Evolutionary conservation across 2,888 invertebrate genomes (phyloP), one percentile per base, ranked within the genome.

Genomic region (Nephrotoma guestfalica): DNA sequence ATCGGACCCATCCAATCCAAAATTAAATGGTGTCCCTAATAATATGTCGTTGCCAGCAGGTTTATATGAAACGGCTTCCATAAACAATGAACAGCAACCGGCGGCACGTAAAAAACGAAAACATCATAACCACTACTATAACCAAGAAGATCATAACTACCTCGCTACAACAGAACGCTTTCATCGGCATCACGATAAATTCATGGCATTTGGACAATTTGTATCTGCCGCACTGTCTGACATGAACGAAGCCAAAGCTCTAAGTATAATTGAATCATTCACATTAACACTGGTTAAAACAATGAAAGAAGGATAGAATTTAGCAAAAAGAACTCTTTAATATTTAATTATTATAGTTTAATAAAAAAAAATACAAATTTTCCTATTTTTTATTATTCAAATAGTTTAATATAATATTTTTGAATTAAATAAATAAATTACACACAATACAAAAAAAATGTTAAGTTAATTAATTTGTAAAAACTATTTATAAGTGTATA

Each of bases 181-280:
- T 84, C 84, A 84, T 84, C 84, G 84, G n/a, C 84, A 84, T 84
- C 84, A 41, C 6, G 84, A 84, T 15, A 84, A 84, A 84, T 84
- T 41, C 15, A 84, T 41, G 41, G 84, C 84, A 15, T 84, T 84
- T 42, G 84, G 84, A 0, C 84, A 84, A 84, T 84, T 84, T 84
- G 84, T 84, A 41, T 41, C 84, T 15, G 84, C 84, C 42, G 84
- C 84, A 41, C 7, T 84, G 15, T 41, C 84, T 15, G 84, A 84
- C 9, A 84, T 84, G 84, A 42, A 13, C n/a, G 84, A 84, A 84
- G 84, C 41, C 6, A 84, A 84, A 84, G 84, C 84, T 6, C 42
- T 84, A 15, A 84, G 42, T 41, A 41, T 84, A 15, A 84, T 84
- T 84, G 84, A 84, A 84, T 41, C 41, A 41, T 84, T 84, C n/a